A percentile compares a stretch with the other conserved stretches of the same genome.
Evolutionary conservation across 1,140 invertebrate genomes (phyloP).

Genomic region (Cotesia glomerata): DNA sequence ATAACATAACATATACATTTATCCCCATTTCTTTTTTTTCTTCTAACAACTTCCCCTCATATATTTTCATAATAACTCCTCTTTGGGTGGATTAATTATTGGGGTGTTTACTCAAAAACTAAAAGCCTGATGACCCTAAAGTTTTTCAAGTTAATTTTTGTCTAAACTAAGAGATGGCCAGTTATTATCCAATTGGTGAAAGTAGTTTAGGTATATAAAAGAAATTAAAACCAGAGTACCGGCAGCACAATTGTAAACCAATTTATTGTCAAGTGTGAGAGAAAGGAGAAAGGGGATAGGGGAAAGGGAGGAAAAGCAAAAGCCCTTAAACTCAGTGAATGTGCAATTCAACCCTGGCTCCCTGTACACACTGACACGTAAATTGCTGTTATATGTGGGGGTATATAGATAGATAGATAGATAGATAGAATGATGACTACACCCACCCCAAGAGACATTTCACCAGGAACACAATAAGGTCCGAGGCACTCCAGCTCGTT

Average conservation of each 20-base stretch:
- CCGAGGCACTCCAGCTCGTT: slow-evolving; percentile 28
- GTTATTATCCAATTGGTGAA: too few relatives aligned
- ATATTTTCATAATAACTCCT: too few relatives aligned
- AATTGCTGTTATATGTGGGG: background rate
- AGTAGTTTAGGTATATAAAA: too few relatives aligned
- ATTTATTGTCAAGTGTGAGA: background rate
- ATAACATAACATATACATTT: background rate
- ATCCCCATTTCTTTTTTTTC: background rate
- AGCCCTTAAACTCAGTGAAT: background rate
- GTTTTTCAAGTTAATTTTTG: too few relatives aligned
- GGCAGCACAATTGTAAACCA: background rate
- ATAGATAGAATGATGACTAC: background rate
- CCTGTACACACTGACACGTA: background rate
- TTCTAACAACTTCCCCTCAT: too few relatives aligned
- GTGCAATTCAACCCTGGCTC: background rate
- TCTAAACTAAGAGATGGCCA: too few relatives aligned
- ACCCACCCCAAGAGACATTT: slow-evolving; percentile 25
- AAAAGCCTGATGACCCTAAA: too few relatives aligned
- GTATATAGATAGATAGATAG: background rate
- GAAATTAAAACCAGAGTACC: background rate
- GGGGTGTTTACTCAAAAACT: too few relatives aligned
- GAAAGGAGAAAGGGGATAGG: background rate
- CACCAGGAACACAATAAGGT: slow-evolving; percentile 28
- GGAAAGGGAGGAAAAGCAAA: background rate
- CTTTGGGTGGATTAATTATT: too few relatives aligned